Evolutionary conservation across 37 sponge, comb jelly and placozoan species (phyloP).

Genomic region (Corticium candelabrum): DNA sequence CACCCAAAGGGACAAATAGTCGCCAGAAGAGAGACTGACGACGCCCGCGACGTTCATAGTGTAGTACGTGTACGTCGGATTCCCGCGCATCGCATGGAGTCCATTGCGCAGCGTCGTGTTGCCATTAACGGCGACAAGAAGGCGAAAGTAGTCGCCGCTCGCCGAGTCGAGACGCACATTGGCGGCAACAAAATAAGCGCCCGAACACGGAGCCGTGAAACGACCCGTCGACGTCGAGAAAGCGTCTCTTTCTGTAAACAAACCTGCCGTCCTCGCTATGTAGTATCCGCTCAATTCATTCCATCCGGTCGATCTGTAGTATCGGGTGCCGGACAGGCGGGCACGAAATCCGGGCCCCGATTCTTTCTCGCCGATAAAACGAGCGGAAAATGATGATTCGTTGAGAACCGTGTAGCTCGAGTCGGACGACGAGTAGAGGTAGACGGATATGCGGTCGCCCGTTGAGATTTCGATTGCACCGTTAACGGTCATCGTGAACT

Average conservation of each 20-base stretch:
- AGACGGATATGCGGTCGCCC: neutral
- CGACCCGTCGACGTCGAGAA: conserved; percentile 5
- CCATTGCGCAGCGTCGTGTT: neutral
- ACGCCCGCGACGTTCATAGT: conserved; percentile 3
- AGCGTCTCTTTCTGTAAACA: neutral
- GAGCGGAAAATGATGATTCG: neutral
- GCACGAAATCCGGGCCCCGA: neutral
- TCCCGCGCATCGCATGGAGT: neutral
- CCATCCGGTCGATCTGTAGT: neutral
- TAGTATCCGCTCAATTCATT: neutral
- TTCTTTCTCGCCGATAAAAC: neutral
- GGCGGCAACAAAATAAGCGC: neutral
- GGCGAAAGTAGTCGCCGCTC: neutral
- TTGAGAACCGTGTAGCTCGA: neutral
- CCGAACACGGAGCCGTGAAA: neutral
- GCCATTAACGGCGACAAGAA: conserved; percentile 8
- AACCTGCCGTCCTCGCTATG: neutral
- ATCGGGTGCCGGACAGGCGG: neutral
- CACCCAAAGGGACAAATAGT: neutral
- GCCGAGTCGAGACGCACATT: neutral
- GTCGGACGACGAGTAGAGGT: neutral
- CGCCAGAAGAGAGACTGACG: neutral
- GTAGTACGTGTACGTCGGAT: neutral
- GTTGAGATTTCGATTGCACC: neutral
- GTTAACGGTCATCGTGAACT: neutral